phyloP scores from a whole-genome alignment of 2,888 invertebrate genomes.

The Mimachlamys varia region DNA sequence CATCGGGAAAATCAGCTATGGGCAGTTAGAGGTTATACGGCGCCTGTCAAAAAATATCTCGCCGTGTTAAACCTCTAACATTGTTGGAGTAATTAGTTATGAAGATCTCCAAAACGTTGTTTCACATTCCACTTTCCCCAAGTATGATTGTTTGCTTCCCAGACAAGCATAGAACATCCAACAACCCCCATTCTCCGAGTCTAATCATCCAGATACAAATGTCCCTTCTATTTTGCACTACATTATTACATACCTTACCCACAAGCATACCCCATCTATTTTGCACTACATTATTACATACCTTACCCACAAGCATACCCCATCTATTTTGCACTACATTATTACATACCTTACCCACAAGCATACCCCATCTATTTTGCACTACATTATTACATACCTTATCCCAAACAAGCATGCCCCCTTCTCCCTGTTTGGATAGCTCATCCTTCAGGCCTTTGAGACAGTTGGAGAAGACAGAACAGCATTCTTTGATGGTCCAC shows the following conservation, averaged over 20 bases:
- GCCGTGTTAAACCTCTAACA: too few relatives aligned
- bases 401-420: slow-evolving; percentile 95
- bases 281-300: too few relatives aligned
- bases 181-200: background rate
- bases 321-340: background rate
- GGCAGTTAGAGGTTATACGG: too few relatives aligned
- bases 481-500: slow-evolving; percentile 91
- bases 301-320: background rate
- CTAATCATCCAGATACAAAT: too few relatives aligned
- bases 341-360: slow-evolving; percentile 89
- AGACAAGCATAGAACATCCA: background rate
- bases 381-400: slow-evolving; percentile 84
- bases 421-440: slow-evolving; percentile 79
- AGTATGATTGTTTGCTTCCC: slow-evolving; percentile 57
- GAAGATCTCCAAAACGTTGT: too few relatives aligned
- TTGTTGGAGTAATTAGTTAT: too few relatives aligned
- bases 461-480: slow-evolving; percentile 86
- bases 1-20: too few relatives aligned
- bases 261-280: too few relatives aligned
- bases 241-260: too few relatives aligned
- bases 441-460: slow-evolving; percentile 85
- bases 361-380: background rate
- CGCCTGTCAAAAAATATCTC: too few relatives aligned
- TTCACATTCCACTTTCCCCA: slow-evolving; percentile 83
- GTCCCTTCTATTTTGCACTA: too few relatives aligned